phyloP scores from a whole-genome alignment of 2,113 vertebrate genomes.

The Lycaon pictus region DNA sequence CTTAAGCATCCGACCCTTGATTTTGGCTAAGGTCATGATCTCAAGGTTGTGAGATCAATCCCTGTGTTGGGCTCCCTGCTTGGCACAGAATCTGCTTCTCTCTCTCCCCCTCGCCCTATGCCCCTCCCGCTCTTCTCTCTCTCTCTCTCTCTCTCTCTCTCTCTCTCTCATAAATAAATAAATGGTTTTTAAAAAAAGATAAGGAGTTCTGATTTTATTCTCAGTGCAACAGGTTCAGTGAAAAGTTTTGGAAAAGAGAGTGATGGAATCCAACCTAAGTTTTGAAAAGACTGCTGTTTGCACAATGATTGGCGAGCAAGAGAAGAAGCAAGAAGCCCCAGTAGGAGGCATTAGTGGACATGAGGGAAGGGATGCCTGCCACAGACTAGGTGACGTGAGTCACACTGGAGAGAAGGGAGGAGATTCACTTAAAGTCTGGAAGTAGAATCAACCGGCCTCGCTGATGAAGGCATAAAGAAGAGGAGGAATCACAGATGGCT shows the following conservation, averaged over 20 bases:
- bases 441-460: background rate
- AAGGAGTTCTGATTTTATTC: background rate
- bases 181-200: too few species aligned
- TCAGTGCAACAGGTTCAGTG: background rate
- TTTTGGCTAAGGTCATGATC: too few species aligned
- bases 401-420: background rate
- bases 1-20: too few species aligned
- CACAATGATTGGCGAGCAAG: background rate
- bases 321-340: background rate
- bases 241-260: background rate
- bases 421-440: background rate
- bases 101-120: background rate
- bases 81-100: background rate
- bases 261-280: background rate
- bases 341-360: rapidly evolving
- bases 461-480: background rate
- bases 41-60: too few species aligned
- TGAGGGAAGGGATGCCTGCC: background rate
- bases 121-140: background rate
- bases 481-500: background rate
- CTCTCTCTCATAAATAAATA: background rate
- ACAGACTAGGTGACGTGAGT: background rate
- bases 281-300: background rate
- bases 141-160: background rate
- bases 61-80: too few species aligned